Base-by-base conservation (phyloP, 1,140 invertebrate species). In the Drosophila kurseongensis region DNA sequence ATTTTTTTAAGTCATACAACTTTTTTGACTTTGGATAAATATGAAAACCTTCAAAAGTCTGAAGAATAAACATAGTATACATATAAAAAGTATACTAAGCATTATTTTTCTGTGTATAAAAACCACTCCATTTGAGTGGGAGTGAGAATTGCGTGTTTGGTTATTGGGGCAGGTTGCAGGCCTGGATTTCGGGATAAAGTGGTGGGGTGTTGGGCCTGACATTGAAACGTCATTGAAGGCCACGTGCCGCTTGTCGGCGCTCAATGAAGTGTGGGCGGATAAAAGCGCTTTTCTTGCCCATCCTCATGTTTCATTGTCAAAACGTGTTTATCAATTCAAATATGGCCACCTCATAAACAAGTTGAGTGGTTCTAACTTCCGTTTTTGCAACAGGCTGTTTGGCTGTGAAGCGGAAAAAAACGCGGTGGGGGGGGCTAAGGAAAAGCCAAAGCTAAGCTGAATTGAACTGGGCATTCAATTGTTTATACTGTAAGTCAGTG, bases 191-290 rank as follows among this genome's bases (percentile, higher is more conserved):
- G 47, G 68, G 48, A 73, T 66, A 59, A 18, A 27, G 7, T 9
- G 12, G 29, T 27, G 40, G 47, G 52, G 52, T 14, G 32, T 12
- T 51, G 35, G 50, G 42, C 9, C 57, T 82, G 82, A 85, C 83
- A 86, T 86, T 86, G 82, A 72, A 83, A 73, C 60, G 83, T 83
- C 79, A 86, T 86, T 86, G 82, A 62, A 59, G 50, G 63, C 75
- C 82, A 79, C 82, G 82, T 76, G 82, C 68, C 68, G 44, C 16
- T 9, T 55, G 38, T 55, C 32, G 45, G 36, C 59, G 50, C 36
- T 42, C 47, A 32, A 75, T 56, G 44, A 63, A 65, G 58, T 74
- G 71, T 51, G 59, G 59, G 71, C 45, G 59, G 36, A 52, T 8
- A 36, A 41, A 54, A 41, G 23, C 44, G 59, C 14, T 62, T 45